Evolutionary conservation across 1,140 invertebrate species (phyloP), one percentile per base, ranked within the genome.

Genomic region (Drosophila repletoides): DNA sequence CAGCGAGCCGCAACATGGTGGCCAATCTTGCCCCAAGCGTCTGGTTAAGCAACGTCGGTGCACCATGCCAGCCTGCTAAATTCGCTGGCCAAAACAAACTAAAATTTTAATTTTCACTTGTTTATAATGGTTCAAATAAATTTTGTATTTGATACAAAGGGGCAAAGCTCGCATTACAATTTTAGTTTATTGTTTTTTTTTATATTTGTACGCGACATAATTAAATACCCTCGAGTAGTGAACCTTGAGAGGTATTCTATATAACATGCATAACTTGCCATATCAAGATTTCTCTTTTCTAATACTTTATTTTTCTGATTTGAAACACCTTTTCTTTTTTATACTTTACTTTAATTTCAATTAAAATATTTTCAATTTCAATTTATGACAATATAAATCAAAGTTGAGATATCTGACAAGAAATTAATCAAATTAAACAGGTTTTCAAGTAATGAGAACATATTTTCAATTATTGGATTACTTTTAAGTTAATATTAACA

Each of bases 1-100:
- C 91, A 91, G 90, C 55, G 88, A 94, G 59, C 90, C 95, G 0
- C 89, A 92, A 70, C 94, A 95, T 86, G 95, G 94, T 1, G 95
- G 95, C 0, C 91, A 90, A 67, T 77, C 92, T 5, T 96, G 95
- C 69, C 94, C 95, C 1, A 92, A 90, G 68, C 92, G 91, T 56
- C 69, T 93, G 5, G 84, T 88, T 2, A 92, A 92, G 71, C 91
- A 90, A 38, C 91, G 92, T 28, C 89, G 91, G 63, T 94, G 93
- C 58, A 59, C 33, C 4, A 66, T 79, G 48, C 58, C 74, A 3
- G 34, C 49, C 12, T 84, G 80, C 34, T 74, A 48, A 33, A 1
- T 15, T 1, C 7, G 3, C 1, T 7, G 12, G 10, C 14, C 3
- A 31, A 10, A 15, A 14, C 10, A 31, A 48, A 21, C 17, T 17